A percentile compares a stretch with the other conserved stretches of the same genome.
Evolutionary conservation across 1,140 invertebrate genomes (phyloP).

Genomic region (Drosophila kanapiae): DNA sequence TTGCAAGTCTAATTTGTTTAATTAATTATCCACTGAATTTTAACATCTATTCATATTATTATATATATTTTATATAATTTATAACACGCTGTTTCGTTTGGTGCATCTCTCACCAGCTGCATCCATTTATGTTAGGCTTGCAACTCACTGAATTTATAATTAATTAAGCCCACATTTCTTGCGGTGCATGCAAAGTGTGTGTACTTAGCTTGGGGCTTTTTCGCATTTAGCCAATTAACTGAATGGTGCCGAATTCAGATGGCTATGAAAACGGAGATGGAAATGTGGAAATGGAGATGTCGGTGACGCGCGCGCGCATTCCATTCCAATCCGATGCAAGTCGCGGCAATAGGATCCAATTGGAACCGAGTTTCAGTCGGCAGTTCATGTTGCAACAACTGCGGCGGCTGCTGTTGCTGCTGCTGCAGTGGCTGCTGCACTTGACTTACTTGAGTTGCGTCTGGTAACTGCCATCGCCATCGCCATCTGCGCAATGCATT

Average conservation of each 20-base stretch:
- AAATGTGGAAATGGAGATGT: conserved; percentile 39
- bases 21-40: neutral
- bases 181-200: conserved; percentile 42
- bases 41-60: neutral
- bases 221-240: conserved; percentile 68
- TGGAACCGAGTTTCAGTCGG: conserved; percentile 32
- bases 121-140: neutral
- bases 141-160: conserved; percentile 1
- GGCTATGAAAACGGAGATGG: conserved; percentile 21
- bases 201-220: conserved; percentile 37
- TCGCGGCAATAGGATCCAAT: conserved; percentile 61
- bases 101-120: neutral
- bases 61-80: neutral
- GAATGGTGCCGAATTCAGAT: conserved; percentile 68
- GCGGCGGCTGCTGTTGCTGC: conserved; percentile 49
- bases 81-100: neutral
- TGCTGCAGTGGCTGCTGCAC: conserved; percentile 60
- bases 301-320: conserved; percentile 64
- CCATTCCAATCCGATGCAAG: conserved; percentile 40
- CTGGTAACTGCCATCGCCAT: conserved; percentile 70
- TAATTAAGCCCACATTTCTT: conserved; percentile 6
- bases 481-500: conserved; percentile 81
- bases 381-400: conserved; percentile 61
- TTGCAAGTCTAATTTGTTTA: neutral
- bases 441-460: conserved; percentile 75